Evolutionary conservation across 2,888 invertebrate genomes (phyloP), one percentile per base, ranked within the genome.

Genomic region (Chymomyza caudatula): DNA sequence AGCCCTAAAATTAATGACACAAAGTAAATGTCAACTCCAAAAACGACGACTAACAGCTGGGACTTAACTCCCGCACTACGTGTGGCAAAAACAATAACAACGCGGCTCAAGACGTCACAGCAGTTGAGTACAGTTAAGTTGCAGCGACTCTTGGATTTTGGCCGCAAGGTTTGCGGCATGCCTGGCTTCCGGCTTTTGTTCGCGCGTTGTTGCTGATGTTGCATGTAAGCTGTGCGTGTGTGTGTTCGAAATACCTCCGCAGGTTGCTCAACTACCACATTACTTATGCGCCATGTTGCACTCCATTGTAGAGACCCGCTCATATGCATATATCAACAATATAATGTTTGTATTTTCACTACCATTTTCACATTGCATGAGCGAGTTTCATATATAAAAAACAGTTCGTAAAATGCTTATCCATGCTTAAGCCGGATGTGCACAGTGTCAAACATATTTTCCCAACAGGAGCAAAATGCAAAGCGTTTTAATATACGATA

Each of bases 141-240:
- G 25, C 25, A 25, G 1, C 25, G 5, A 1, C 25, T 25, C 29
- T 37, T 8, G 29, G 11, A 37, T 8, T 37, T 37, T 37, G 29
- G 29, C 29, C 29, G 11, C 29, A 58, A 56, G 65, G 49, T 55
- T 57, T 63, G 59, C 49, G 54, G 77, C 61, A 86, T 78, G 70
- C 74, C 76, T 84, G 78, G 73, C 78, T 86, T 82, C 82, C 86
- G 85, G 81, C 78, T 84, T 86, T 84, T 78, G 84, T 82, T 82
- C 85, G 73, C 86, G 73, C 86, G 61, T 82, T 82, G 74, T 85
- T 82, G 80, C 83, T 77, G 68, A 63, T 20, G 17, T 44, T 25
- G 57, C 73, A 60, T 60, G 63, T 61, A 56, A 79, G 84, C 76
- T 78, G 81, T 82, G 86, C 70, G 76, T 86, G 85, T 86, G 4